Evolutionary conservation across 2,888 invertebrate species (phyloP), one percentile per base, ranked within the genome.

Genomic region (Bembecia ichneumoniformis): DNA sequence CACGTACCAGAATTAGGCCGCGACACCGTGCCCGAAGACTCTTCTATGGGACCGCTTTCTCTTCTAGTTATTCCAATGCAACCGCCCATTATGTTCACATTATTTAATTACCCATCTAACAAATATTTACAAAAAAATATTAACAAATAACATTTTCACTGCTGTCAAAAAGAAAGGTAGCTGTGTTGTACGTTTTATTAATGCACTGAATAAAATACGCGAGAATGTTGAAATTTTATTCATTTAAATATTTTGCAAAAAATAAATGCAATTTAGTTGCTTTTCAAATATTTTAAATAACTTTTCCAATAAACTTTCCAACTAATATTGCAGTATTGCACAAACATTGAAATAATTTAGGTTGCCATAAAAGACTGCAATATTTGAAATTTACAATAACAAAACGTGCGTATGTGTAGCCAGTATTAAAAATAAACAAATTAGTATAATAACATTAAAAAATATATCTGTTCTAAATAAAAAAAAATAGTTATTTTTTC

Each of bases 11-110:
- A 93, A 89, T 92, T 91, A 63, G 94, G 93, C 81, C 94, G 91
- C 67, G 94, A 93, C 70, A 92, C 91, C 72, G 93, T 93, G 66
- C 92, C 93, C 56, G 94, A 92, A 58, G 93, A 93, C 71, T 93
- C 93, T 77, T 92, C 91, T 74, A 93, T 92, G 63, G 93, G 93
- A 76, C 93, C 94, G 86, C 93, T 93, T 82, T 94, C 92, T 77
- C 91, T 91, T 79, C 94, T 91, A 77, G 92, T 92, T 81, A 93
- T 91, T 81, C 94, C 94, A 89, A 95, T 94, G 88, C 95, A 95
- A 78, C 95, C 94, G 82, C 95, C 95, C 95, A 95, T 95, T 87
- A 84, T 92, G 89, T 82, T 87, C 78, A 84, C 86, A 87, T 88
- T 88, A 78, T 86, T 78, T 62, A 74, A 69, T 73, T 58, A 56